These are phyloP conservation scores for Meles meles DNA, from an alignment of 2,113 vertebrate genomes.

Conservation along the genomic window DNA sequence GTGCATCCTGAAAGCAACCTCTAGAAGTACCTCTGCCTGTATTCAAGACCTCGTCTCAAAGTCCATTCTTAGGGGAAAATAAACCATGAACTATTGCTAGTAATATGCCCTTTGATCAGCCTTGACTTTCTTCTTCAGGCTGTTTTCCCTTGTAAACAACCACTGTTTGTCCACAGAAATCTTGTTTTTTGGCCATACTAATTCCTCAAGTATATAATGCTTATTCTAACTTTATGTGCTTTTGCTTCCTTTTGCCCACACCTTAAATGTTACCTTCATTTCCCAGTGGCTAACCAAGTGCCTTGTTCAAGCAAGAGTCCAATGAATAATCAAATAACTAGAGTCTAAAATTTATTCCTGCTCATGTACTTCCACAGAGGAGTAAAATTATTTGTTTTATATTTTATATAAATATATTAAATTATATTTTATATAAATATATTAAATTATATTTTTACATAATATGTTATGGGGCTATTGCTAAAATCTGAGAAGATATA, in stretches of 20 bases:
- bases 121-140: neutral
- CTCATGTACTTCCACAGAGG: neutral
- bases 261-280: neutral
- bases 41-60: neutral
- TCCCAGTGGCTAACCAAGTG: neutral
- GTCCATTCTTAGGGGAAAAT: neutral
- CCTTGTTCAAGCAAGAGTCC: neutral
- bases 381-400: neutral
- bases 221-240: neutral
- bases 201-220: neutral
- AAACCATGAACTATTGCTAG: neutral
- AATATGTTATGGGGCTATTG: neutral
- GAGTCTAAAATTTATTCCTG: slow-evolving; percentile 19
- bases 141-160: neutral
- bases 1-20: neutral
- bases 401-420: too few relatives aligned
- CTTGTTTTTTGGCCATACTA: neutral
- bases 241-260: neutral
- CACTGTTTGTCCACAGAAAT: neutral
- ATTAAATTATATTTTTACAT: slow-evolving; percentile 5
- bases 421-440: too few relatives aligned
- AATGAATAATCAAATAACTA: neutral
- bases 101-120: neutral
- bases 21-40: neutral
- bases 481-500: slow-evolving; percentile 5